Base-by-base conservation (phyloP, 2,113 vertebrate genomes). In the Bagarius yarrelli region DNA sequence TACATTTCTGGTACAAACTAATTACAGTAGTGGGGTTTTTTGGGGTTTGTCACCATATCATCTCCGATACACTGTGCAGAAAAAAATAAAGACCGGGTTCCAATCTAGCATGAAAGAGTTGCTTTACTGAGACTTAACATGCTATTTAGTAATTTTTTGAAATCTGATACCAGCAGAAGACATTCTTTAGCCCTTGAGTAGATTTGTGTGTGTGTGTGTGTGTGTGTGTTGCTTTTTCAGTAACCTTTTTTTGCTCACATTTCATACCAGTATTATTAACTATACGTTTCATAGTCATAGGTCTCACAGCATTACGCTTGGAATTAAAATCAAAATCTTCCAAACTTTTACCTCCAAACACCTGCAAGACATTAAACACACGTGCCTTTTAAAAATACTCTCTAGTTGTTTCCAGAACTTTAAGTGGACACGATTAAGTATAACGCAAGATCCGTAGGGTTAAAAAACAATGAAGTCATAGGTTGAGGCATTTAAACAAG, bases 121-220 rank as follows among this genome's bases (percentile, higher is more conserved):
- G 55, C 36, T 40, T 69, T n/a, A 56, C n/a, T 47, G 6, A 82
- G 30, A 55, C 70, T 63, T 70, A 56, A 52, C 81, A 67, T 55
- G 57, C 60, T 67, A 83, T 72, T 77, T 73, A 63, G 72, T 83
- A 64, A 55, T 47, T 83, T 83, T 63, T 47, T 67, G 8, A 69
- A 78, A 85, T 76, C 60, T 16, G 81, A 82, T 71, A 34, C 8
- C 23, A 25, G 1, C 8, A 57, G 61, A 81, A 57, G 61, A 67
- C 63, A 76, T 70, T 85, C 81, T 70, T 63, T 47, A 75, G 64
- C 64, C 27, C 67, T 47, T 25, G 40, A 63, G 78, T 36, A 8
- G 30, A n/a, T 21, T 47, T 44, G 64, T 56, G 64, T 70, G 40
- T 8, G 21, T 14, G 36, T 66, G n/a, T n/a, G n/a, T n/a, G n/a